Base-by-base conservation (phyloP, 2,888 invertebrate species). In the Laspeyria flexula region DNA sequence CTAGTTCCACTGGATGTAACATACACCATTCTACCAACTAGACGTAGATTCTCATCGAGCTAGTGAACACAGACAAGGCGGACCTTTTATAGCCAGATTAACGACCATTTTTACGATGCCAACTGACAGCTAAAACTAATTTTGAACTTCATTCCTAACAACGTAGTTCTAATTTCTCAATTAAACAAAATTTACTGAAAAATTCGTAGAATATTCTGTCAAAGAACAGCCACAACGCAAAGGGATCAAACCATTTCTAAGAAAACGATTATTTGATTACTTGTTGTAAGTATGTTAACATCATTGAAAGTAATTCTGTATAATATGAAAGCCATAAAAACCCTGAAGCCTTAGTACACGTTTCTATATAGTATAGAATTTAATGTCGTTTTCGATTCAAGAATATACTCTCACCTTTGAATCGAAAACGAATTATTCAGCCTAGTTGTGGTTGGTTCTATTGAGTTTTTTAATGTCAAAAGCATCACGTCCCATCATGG, bases 1-100 rank as follows among this genome's bases (percentile, higher is more conserved):
- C 77, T 65, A 64, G 83, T 81, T 72, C 65, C 54, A 79, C 81
- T 74, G 71, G 79, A 74, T 78, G 82, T 81, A 83, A 85, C 71
- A 61, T 67, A 84, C 71, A 79, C 75, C 30, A 30, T 12, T 38
- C 16, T 31, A 33, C 12, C 33, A 29, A 41, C 27, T 10, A 13
- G 30, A 43, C 42, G 54, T 54, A 55, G 56, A 47, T 40, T 31
- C 31, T 44, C 44, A 43, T 58, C 47, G 52, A 53, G 56, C 58
- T 62, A 52, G 60, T 48, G 42, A 53, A 56, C 45, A 56, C 52
- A 46, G 54, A 45, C 35, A 47, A 53, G 42, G 54, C 39, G 33
- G 40, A 50, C 60, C 46, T 60, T 60, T 61, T 54, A 60, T 50
- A 47, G 41, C 43, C 44, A 50, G 51, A 70, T 65, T 56, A 57